phyloP scores from a whole-genome alignment of 2,113 vertebrate species.

The Cyanoderma ruficeps region DNA sequence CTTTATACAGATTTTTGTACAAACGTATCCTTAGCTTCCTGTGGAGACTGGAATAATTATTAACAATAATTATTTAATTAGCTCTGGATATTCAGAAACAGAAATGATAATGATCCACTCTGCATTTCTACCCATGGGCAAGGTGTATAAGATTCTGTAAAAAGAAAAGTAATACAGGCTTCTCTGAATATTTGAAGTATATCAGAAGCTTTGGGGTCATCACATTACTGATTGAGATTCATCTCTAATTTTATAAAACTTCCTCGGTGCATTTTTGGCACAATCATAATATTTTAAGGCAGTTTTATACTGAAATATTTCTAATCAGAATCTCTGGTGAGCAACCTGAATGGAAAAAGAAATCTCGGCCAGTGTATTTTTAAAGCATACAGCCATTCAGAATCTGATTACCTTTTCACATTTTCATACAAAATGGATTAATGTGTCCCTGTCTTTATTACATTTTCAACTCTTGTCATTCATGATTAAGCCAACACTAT shows the following conservation, averaged over 20 bases:
- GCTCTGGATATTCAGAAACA: slow-evolving; percentile 19
- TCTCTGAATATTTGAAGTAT: slow-evolving; percentile 28
- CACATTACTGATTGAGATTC: not conserved
- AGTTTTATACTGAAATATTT: slow-evolving; percentile 45
- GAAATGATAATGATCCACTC: not conserved
- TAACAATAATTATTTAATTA: slow-evolving; percentile 39
- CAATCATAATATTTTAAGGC: not conserved
- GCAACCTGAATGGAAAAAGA: slow-evolving; percentile 52
- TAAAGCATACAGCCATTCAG: slow-evolving; percentile 66
- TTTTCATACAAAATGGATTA: slow-evolving; percentile 83
- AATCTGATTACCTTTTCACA: slow-evolving; percentile 80
- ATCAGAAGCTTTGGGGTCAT: slow-evolving; percentile 26
- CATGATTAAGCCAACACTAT: slow-evolving; percentile 74
- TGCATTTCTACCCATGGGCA: not conserved
- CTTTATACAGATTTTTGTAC: not conserved
- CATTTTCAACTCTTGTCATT: slow-evolving; percentile 81
- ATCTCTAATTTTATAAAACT: slow-evolving; percentile 11
- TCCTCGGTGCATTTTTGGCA: not conserved
- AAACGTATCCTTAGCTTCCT: not conserved
- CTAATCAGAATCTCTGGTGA: slow-evolving; percentile 51
- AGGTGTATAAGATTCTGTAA: not conserved
- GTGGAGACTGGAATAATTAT: slow-evolving; percentile 36
- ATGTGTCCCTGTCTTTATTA: slow-evolving; percentile 78
- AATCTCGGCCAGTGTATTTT: slow-evolving; percentile 66
- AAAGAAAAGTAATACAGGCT: not conserved